Percentiles rank a stretch among this genome's conserved stretches.
phyloP scores from a whole-genome alignment of 2,113 vertebrate species.

The Spea bombifrons region DNA sequence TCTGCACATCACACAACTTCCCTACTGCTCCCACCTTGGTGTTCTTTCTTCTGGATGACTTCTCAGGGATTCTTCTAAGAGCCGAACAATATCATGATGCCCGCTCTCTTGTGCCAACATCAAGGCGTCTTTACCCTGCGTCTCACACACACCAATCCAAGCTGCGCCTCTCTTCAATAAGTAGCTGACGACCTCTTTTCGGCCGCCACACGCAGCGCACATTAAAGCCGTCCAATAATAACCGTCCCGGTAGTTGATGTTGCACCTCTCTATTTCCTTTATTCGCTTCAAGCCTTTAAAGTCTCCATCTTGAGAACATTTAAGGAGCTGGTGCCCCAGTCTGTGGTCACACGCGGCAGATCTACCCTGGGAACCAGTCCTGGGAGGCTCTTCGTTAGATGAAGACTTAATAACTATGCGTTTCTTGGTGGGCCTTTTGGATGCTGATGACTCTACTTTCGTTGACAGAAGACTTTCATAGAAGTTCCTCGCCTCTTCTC shows the following conservation, averaged over 20 bases:
- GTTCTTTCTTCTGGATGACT: slow-evolving; percentile 24
- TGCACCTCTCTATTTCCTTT: slow-evolving; percentile 65
- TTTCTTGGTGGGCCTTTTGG: background rate
- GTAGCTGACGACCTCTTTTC: slow-evolving; percentile 64
- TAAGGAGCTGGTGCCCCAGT: slow-evolving; percentile 61
- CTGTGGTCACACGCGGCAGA: no score
- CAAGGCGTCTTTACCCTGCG: slow-evolving; percentile 74
- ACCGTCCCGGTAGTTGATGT: slow-evolving; percentile 76
- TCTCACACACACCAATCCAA: slow-evolving; percentile 81
- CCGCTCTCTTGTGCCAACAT: slow-evolving; percentile 74
- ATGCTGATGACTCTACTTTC: background rate
- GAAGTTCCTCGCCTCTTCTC: slow-evolving; percentile 70
- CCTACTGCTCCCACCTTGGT: slow-evolving; percentile 47
- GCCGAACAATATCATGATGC: slow-evolving; percentile 67
- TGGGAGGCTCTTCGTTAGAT: background rate
- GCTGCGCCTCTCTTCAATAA: slow-evolving; percentile 74
- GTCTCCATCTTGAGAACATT: slow-evolving; percentile 77
- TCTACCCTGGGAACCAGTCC: background rate
- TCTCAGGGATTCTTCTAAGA: slow-evolving; percentile 62
- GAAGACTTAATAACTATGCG: background rate
- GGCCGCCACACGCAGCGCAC: slow-evolving; percentile 79
- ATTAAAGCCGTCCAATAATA: slow-evolving; percentile 83
- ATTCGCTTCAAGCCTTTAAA: slow-evolving; percentile 63
- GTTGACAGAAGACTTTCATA: slow-evolving; percentile 69
- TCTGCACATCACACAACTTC: background rate